phyloP scores from a whole-genome alignment of 2,113 vertebrate species.

The Stictonetta naevosa region DNA sequence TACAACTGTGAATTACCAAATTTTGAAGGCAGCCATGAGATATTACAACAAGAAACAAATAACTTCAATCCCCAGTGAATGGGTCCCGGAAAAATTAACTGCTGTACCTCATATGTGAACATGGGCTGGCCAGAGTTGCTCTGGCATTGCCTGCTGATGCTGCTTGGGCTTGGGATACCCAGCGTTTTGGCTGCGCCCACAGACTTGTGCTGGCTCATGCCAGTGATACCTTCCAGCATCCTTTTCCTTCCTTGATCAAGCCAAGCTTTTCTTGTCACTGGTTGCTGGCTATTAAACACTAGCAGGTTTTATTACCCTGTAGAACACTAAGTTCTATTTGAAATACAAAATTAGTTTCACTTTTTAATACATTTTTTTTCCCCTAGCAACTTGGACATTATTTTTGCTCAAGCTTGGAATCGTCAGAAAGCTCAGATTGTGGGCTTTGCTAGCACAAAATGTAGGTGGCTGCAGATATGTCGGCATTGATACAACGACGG shows the following conservation, averaged over 20 bases:
- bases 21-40: neutral
- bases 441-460: constrained; percentile 34
- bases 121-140: neutral
- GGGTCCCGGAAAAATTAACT: neutral
- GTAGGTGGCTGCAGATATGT: constrained; percentile 45
- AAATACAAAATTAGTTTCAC: neutral
- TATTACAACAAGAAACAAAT: neutral
- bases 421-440: constrained; percentile 20
- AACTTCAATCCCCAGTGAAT: neutral
- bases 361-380: neutral
- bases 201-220: neutral
- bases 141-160: neutral
- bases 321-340: neutral
- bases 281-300: neutral
- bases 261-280: neutral
- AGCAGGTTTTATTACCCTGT: neutral
- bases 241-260: neutral
- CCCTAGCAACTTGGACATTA: constrained; percentile 28
- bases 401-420: constrained; percentile 28
- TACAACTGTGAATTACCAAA: neutral
- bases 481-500: neutral
- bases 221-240: neutral
- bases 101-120: accelerated
- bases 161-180: neutral
- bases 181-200: neutral